Base-by-base conservation (phyloP, 2,113 vertebrate species). In the Callipepla squamata region DNA sequence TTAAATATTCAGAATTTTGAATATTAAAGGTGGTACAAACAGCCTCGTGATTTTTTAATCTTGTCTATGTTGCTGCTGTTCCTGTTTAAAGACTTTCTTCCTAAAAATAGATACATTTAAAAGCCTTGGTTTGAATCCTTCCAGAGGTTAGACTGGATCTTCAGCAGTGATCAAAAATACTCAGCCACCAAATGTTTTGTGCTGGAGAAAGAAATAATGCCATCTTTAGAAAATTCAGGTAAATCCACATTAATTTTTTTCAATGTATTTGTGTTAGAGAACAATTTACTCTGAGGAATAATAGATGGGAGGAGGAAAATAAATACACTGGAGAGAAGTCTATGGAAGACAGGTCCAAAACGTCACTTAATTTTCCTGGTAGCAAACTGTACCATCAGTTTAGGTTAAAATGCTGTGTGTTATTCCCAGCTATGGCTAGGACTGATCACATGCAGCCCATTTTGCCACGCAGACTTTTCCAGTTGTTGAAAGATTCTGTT, bases 21-120 rank as follows among this genome's bases (percentile, higher is more conserved):
- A 58, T 55, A 76, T 22, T 76, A 69, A 80, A 69, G 45, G 30
- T 91, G 58, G 65, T 4, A 13, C 79, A 51, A 89, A 91, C 13
- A 73, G n/a, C 48, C 63, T 73, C 1, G 0, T n/a, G 10, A 1
- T 26, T 65, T 89, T 81, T 89, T 32, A 69, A 62, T 69, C 36
- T 48, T 92, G 57, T 69, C 9, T 48, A 11, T 65, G 65, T 66
- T 53, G 84, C 28, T 9, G 4, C 23, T 78, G 76, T 22, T 47
- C 88, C 89, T 68, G 34, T 85, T 93, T 83, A 62, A 87, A 90
- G 42, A 90, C 22, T n/a, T 67, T 25, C 59, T 69, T 80, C 63
- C 66, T 61, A 3, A 83, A 85, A 50, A 45, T 25, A 11, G 3
- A 16, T 18, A 4, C 6, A 68, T 84, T 93, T 87, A 65, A 85